Conservation (phyloP, 1,140 invertebrate genomes). For the Goniozus legneri region DNA sequence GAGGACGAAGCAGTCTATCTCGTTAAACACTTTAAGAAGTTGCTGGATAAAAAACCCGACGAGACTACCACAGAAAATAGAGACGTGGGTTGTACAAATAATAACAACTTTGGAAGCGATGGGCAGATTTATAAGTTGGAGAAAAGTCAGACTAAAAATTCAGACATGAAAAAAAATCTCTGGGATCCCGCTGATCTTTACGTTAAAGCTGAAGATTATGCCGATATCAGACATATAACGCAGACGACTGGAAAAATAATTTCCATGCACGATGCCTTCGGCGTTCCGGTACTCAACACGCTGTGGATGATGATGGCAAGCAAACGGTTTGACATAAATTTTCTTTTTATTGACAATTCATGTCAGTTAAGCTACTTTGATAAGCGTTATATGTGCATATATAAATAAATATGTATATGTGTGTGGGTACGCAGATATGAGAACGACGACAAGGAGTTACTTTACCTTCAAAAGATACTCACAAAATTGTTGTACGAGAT, state of each 20-base stretch:
- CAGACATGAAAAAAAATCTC: slow-evolving; percentile 17
- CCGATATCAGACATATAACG: slow-evolving; percentile 29
- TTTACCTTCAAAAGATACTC: slow-evolving; percentile 65
- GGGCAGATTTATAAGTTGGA: slow-evolving; percentile 37
- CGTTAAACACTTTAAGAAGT: slow-evolving; percentile 54
- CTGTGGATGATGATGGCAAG: slow-evolving; percentile 86
- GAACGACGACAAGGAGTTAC: slow-evolving; percentile 64
- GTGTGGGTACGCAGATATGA: slow-evolving; percentile 65
- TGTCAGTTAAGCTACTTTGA: not conserved
- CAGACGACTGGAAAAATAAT: slow-evolving; percentile 47
- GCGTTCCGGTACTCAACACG: slow-evolving; percentile 76
- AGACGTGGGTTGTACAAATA: slow-evolving; percentile 19
- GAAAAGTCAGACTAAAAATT: not conserved
- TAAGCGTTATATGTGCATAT: not conserved
- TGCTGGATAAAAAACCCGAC: slow-evolving; percentile 31
- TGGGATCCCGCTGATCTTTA: slow-evolving; percentile 41
- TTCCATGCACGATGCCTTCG: slow-evolving; percentile 69
- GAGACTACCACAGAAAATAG: slow-evolving; percentile 6
- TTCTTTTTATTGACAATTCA: not conserved
- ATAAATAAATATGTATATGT: too few species aligned
- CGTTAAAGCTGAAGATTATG: slow-evolving; percentile 37
- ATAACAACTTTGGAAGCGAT: slow-evolving; percentile 22
- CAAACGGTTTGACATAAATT: slow-evolving; percentile 55
- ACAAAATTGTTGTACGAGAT: slow-evolving; percentile 67
- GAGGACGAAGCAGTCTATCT: slow-evolving; percentile 65